A percentile compares a stretch with the other conserved stretches of the same genome.
Conservation (phyloP, 2,113 vertebrate genomes). For the Oreamnos americanus region DNA sequence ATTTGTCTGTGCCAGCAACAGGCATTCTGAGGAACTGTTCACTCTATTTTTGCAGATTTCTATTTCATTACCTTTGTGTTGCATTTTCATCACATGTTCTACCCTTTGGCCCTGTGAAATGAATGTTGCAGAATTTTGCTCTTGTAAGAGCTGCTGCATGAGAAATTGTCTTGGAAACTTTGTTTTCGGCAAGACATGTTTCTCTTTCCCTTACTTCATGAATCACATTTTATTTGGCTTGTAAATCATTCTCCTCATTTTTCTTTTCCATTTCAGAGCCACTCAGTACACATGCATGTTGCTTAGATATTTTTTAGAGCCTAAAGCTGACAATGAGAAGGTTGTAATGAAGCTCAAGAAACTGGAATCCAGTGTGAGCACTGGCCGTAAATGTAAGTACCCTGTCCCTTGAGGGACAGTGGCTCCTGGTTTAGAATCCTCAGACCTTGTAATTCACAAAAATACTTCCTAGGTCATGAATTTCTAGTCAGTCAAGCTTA, state of each 20-base stretch:
- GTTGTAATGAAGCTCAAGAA: constrained; percentile 87
- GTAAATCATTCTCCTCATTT: constrained; percentile 66
- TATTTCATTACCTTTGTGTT: constrained; percentile 13
- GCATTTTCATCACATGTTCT: not conserved
- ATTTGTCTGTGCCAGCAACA: not conserved
- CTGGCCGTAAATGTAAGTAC: constrained; percentile 96
- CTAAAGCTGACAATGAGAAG: constrained; percentile 81
- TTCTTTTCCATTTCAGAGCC: constrained; percentile 85
- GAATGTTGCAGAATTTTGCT: constrained; percentile 16
- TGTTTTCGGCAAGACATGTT: not conserved
- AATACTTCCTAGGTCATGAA: not conserved
- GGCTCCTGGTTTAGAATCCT: not conserved
- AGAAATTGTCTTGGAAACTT: not conserved
- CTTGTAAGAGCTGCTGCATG: not conserved
- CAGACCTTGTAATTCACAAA: not conserved
- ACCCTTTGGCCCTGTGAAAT: not conserved
- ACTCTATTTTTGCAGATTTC: not conserved
- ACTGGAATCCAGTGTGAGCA: constrained; percentile 92
- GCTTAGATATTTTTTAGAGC: constrained; percentile 88
- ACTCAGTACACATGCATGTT: constrained; percentile 94
- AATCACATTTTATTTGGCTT: constrained; percentile 41
- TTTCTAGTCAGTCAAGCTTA: not conserved
- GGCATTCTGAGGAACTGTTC: not conserved
- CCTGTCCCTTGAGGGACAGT: constrained; percentile 36
- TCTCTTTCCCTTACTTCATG: not conserved